Base-by-base conservation (phyloP, 64 coral and sea anemone species). In the Platygyra sinensis region DNA sequence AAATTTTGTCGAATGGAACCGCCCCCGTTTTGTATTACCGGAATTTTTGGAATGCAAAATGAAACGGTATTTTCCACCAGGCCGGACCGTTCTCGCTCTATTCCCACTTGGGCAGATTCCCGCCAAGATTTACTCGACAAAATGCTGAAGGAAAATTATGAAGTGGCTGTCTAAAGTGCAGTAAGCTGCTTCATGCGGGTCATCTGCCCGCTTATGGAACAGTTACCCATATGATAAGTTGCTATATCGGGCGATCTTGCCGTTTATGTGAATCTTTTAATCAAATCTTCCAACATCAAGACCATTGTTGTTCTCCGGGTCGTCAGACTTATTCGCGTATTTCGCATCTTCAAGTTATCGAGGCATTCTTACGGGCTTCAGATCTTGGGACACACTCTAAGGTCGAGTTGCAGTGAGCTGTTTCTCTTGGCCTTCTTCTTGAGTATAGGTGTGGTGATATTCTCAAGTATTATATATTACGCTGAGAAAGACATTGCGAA, bases 291-390 rank as follows among this genome's bases (percentile, higher is more conserved):
- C 16, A 87, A 97, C 39, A 86, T 97, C 30, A 93, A 97, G 73
- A 97, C 95, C 1, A 97, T 97, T 22, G 88, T 97, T 3, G 88
- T 97, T 24, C 77, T 97, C 8, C 83, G 95, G 65, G 92, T 97
- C 11, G 92, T 97, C 15, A 72, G 95, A 62, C 92, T 97, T 6
- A 94, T 97, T 49, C 95, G 95, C 5, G 84, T 97, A 14, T 97
- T 97, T 63, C 87, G 95, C 8, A 97, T 97, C 19, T 97, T 97
- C 39, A 97, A 97, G 19, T 62, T 97, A 32, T 97, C 95, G 4
- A 91, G 95, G 10, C 95, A 97, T 79, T 97, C 95, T 0, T 97
- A 97, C 55, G 95, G 95, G 25, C 95, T 97, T 62, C 95, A 97
- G 77, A 97, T 97, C 14, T 88, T 97, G n/a, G 95, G 95, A 17